Percentiles rank a stretch among this genome's conserved stretches.
phyloP scores from a whole-genome alignment of 1,140 invertebrate species.

The Calephelis virginiensis region DNA sequence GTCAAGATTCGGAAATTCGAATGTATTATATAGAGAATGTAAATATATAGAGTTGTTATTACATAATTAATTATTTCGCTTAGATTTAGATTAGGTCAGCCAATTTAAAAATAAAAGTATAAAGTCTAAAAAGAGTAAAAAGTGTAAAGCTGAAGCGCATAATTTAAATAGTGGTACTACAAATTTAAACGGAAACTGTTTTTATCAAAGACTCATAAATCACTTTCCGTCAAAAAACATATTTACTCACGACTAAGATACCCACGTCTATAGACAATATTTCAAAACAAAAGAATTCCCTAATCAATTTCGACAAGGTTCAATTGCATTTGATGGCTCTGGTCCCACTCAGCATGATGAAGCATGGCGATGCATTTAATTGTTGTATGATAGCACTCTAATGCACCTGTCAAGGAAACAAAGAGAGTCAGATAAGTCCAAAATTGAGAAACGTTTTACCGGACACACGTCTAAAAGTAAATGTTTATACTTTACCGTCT shows the following conservation, averaged over 20 bases:
- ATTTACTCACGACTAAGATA: constrained; percentile 22
- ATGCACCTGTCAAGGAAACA: constrained; percentile 76
- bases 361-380: constrained; percentile 68
- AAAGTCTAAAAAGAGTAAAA: too few species aligned
- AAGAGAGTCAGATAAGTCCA: constrained; percentile 63
- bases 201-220: too few species aligned
- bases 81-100: too few species aligned
- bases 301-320: constrained; percentile 42
- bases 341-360: constrained; percentile 37
- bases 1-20: too few species aligned
- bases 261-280: constrained; percentile 33
- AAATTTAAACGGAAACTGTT: too few species aligned
- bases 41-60: too few species aligned
- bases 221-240: background rate
- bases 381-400: constrained; percentile 71
- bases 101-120: too few species aligned
- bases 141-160: too few species aligned
- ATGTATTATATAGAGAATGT: too few species aligned
- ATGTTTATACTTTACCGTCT: constrained; percentile 71
- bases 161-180: too few species aligned
- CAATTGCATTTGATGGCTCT: constrained; percentile 49
- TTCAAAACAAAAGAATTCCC: constrained; percentile 63
- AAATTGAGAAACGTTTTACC: constrained; percentile 60
- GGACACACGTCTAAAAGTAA: constrained; percentile 58
- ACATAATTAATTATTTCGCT: too few species aligned